A percentile compares a stretch with the other conserved stretches of the same genome.
phyloP scores from a whole-genome alignment of 2,888 invertebrate genomes.

The Gasteruption jaculator region DNA sequence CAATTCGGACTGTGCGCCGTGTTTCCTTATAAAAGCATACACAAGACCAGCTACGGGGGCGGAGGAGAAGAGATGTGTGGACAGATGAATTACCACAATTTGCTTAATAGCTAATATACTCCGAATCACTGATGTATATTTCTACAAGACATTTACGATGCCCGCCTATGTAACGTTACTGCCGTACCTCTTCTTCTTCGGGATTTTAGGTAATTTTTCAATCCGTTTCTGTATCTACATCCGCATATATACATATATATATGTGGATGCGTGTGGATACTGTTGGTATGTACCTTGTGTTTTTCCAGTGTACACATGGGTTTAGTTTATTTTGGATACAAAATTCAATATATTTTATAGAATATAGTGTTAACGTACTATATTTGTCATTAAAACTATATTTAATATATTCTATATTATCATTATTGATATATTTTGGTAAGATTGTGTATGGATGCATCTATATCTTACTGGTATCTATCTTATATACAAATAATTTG shows the following conservation, averaged over 20 bases:
- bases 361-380: no score
- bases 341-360: no score
- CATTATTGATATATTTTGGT: no score
- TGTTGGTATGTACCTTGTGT: no score
- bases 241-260: no score
- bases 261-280: no score
- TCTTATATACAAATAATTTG: no score
- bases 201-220: constrained; percentile 46
- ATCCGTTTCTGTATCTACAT: no score
- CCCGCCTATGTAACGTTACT: constrained; percentile 42
- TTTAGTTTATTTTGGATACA: neutral
- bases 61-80: constrained; percentile 31
- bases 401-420: no score
- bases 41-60: constrained; percentile 12
- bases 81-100: constrained; percentile 41
- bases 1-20: constrained; percentile 26
- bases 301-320: no score
- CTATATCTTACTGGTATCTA: no score
- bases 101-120: constrained; percentile 47
- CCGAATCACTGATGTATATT: constrained; percentile 44
- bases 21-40: constrained; percentile 20
- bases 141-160: constrained; percentile 44
- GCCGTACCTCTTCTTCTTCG: constrained; percentile 42
- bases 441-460: neutral
- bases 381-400: no score